These are phyloP conservation scores for Oenanthe melanoleuca DNA, from an alignment of 2,113 vertebrate genomes.

Conservation along the genomic window DNA sequence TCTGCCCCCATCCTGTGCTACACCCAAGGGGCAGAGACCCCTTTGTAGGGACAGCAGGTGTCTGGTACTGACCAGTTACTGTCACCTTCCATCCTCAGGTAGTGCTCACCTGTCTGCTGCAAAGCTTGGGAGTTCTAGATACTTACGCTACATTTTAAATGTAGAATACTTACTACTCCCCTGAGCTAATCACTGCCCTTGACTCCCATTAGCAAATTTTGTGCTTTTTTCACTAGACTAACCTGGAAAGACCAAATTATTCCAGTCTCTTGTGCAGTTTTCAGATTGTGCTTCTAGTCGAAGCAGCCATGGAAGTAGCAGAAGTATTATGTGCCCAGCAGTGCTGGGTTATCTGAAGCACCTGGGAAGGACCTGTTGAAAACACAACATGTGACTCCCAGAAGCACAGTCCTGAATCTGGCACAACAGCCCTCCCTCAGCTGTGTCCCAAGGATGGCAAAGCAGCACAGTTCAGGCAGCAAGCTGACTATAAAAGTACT, in stretches of 20 bases:
- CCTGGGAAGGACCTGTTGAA: not conserved
- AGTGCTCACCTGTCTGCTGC: not conserved
- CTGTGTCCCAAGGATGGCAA: not conserved
- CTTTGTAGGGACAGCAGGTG: not conserved
- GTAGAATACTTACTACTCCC: not conserved
- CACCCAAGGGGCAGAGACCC: not conserved
- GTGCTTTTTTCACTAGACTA: not conserved
- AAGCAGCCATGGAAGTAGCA: not conserved
- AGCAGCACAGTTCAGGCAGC: not conserved
- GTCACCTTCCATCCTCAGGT: not conserved
- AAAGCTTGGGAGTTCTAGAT: not conserved
- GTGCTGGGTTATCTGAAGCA: not conserved
- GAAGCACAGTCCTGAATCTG: not conserved
- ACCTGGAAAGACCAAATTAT: not conserved
- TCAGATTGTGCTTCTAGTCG: not conserved
- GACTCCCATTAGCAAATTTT: not conserved
- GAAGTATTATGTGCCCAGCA: not conserved
- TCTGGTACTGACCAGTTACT: not conserved
- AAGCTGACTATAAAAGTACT: not conserved
- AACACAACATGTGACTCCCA: not conserved
- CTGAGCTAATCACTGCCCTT: not conserved
- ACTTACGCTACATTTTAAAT: not conserved
- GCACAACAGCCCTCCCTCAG: not conserved
- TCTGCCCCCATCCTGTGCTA: accelerated
- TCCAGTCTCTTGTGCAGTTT: not conserved